Evolutionary conservation across 2,888 invertebrate species (phyloP).

Genomic region (Lithophane socia): DNA sequence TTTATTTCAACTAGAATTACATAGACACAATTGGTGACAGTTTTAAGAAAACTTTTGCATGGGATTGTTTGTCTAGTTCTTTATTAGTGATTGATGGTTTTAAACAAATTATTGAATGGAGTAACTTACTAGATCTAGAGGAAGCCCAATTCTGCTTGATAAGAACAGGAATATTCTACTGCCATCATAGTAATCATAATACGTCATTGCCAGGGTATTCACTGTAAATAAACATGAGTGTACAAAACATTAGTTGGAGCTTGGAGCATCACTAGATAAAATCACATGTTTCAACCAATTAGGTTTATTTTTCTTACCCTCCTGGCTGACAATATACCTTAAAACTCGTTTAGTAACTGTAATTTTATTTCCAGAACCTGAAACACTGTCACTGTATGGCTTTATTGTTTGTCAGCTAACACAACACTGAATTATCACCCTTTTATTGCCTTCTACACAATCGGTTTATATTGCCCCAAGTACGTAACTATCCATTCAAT

Average conservation of each 20-base stretch:
- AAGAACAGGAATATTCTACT: constrained; percentile 93
- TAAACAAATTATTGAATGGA: background rate
- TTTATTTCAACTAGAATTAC: too few species aligned
- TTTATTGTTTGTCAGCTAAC: constrained; percentile 58
- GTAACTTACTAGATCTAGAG: constrained; percentile 94
- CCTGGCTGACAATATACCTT: constrained; percentile 23
- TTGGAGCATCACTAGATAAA: background rate
- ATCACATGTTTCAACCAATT: constrained; percentile 10
- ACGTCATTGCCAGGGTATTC: constrained; percentile 68
- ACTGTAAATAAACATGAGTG: constrained; percentile 54
- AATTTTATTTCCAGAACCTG: constrained; percentile 58
- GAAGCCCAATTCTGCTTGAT: constrained; percentile 92
- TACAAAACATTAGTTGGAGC: background rate
- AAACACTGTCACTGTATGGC: constrained; percentile 54
- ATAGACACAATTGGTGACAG: too few species aligned
- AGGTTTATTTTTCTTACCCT: constrained; percentile 30
- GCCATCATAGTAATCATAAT: constrained; percentile 92
- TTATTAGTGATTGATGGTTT: too few species aligned
- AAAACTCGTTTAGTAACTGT: constrained; percentile 26
- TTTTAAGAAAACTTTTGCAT: too few species aligned
- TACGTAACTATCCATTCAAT: constrained; percentile 34
- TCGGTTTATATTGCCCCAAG: constrained; percentile 13
- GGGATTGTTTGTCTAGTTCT: too few species aligned
- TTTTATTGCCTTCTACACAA: constrained; percentile 18
- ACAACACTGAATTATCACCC: constrained; percentile 40